Evolutionary conservation across 2,113 vertebrate species (phyloP), one percentile per base, ranked within the genome.

Genomic region (Callospermophilus lateralis): DNA sequence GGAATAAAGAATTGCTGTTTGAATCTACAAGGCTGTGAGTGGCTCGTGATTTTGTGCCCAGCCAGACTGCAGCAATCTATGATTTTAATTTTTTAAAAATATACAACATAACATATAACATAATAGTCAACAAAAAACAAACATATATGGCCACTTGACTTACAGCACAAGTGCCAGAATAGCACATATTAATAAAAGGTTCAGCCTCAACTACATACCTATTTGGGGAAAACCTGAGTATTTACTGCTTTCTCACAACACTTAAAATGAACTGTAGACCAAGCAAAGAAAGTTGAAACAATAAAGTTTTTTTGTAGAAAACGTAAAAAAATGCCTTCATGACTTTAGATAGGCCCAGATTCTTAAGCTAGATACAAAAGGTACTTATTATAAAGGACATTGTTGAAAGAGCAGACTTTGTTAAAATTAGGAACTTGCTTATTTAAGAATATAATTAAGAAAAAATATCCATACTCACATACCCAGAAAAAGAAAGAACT

Each of bases 401-500:
- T 42, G 2, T 0, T 8, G 20, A 72, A 65, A 72, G 81, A 24
- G 9, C 30, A 92, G 20, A 92, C 42, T 72, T 84, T 53, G 68
- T 92, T 63, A 89, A 92, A 92, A 88, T 58, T 81, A 92, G 55
- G 37, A 79, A 92, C n/a, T 89, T 65, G 17, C 16, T 77, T 84
- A 90, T 83, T 94, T 72, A 92, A 70, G 78, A 37, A 84, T 1
- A 67, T 3, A 19, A 84, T 48, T 55, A 88, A 84, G n/a, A 48
- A 20, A 89, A 84, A 91, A 88, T 63, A 48, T 32, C 10, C 51
- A 55, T 53, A 55, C n/a, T 77, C 10, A 67, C 53, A 48, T 39
- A 72, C 28, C 55, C 26, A 93, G 53, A 80, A 84, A 94, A 70
- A 76, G 22, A 80, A 85, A 84, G 15, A 89, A 16, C 10, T 58